Evolutionary conservation across 2,888 invertebrate genomes (phyloP).

Genomic region (Caenorhabditis imperialis): DNA sequence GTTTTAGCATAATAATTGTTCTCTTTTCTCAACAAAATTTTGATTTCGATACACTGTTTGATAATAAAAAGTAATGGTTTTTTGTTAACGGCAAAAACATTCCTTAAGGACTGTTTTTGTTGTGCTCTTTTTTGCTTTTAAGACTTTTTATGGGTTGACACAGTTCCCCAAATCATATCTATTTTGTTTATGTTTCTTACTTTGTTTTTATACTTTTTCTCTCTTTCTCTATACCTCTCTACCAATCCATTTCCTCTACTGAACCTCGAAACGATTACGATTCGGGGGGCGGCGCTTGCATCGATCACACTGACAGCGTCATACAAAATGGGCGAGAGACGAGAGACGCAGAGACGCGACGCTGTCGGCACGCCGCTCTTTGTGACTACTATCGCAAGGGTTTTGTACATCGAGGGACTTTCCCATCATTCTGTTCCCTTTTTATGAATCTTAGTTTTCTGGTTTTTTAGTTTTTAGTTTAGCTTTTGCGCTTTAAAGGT

Average conservation of each 20-base stretch:
- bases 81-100: slow-evolving; percentile 29
- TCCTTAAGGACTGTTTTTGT: slow-evolving; percentile 10
- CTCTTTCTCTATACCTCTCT: no score
- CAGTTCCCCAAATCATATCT: slow-evolving; percentile 21
- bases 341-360: slow-evolving; percentile 25
- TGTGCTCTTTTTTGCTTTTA: slow-evolving; percentile 4
- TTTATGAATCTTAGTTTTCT: no score
- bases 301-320: neutral
- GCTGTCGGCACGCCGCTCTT: slow-evolving; percentile 13
- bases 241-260: no score
- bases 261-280: no score
- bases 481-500: no score
- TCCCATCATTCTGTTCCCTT: no score
- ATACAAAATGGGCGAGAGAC: slow-evolving; percentile 7
- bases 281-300: slow-evolving; percentile 41
- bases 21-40: slow-evolving; percentile 22
- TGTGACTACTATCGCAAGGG: slow-evolving; percentile 36
- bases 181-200: no score
- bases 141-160: slow-evolving; percentile 9
- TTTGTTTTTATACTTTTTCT: slow-evolving; percentile 1
- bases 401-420: slow-evolving; percentile 32
- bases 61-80: slow-evolving; percentile 38
- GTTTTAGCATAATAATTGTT: slow-evolving; percentile 19
- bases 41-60: slow-evolving; percentile 20
- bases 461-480: no score